phyloP scores from a whole-genome alignment of 1,140 invertebrate species.

The Schlechtendalia chinensis region DNA sequence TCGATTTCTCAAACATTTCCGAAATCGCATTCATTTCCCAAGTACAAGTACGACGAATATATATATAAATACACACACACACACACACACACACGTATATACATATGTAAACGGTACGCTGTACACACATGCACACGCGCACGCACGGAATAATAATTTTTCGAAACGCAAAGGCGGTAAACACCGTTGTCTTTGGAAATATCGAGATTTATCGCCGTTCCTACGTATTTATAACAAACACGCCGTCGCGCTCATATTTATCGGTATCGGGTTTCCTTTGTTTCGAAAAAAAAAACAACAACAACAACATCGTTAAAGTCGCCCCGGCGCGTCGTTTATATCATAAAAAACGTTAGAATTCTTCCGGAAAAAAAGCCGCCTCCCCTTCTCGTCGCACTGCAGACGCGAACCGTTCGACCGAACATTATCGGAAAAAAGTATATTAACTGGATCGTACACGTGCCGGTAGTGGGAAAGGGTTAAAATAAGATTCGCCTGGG shows the following conservation, averaged over 20 bases:
- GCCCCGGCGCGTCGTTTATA: too few species aligned
- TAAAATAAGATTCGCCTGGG: too few species aligned
- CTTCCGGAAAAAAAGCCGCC: not conserved
- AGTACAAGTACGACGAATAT: too few species aligned
- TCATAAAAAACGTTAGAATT: slow-evolving; percentile 20
- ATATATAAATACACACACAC: too few species aligned
- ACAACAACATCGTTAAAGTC: not conserved
- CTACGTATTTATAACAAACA: not conserved
- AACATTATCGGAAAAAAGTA: too few species aligned
- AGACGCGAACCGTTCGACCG: slow-evolving; percentile 1
- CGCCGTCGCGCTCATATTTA: not conserved
- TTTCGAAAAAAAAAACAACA: not conserved
- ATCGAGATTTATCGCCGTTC: slow-evolving; percentile 15
- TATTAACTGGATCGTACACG: too few species aligned
- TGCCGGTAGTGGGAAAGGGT: too few species aligned
- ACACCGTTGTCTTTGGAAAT: not conserved
- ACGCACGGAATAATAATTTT: not conserved
- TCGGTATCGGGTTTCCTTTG: not conserved
- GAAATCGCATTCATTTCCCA: not conserved
- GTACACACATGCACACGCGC: not conserved
- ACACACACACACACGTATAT: not conserved
- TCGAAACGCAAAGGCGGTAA: not conserved
- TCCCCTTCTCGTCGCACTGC: not conserved
- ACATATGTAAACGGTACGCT: too few species aligned
- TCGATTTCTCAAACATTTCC: not conserved